Evolutionary conservation across 1,140 invertebrate genomes (phyloP), one percentile per base, ranked within the genome.

Genomic region (Drosophila nigromelanica): DNA sequence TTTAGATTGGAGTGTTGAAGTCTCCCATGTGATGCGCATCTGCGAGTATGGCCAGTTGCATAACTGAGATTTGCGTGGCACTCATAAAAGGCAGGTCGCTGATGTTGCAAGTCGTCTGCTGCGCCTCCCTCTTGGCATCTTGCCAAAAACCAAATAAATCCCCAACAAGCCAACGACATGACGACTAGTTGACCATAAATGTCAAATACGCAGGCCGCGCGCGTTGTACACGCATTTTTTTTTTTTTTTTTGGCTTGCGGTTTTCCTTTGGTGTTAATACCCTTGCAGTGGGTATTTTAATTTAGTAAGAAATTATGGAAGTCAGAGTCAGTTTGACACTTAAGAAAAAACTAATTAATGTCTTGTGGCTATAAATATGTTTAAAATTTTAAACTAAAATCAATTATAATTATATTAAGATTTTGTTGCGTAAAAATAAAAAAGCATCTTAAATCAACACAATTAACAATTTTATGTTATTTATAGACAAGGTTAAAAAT

Each of bases 141-240:
- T 10, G 50, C 67, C 37, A 52, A 18, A 45, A 52, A 33, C 43
- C 14, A 47, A 18, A 47, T 52, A 37, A 42, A 63, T 54, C 33
- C 14, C 50, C 27, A 61, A 43, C 18, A 54, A 15, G 35, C 40
- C n/a, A 61, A 52, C 21, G 30, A 63, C 42, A 35, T 45, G 54
- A 74, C 64, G 64, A 55, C 37, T 55, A 43, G 30, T 50, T 73
- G 70, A 73, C 77, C 77, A 80, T 62, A 76, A 82, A 89, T 73
- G 73, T 69, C 52, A 76, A 87, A 78, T 63, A 70, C 67, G 60
- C 52, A 67, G 15, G 27, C 27, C 37, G 58, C 50, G 60, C 61
- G 67, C 73, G 73, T 67, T 77, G 58, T 14, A 21, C 70, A 76
- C 58, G 73, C 63, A 59, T 56, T 80, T 83, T 69, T 64, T 37